Evolutionary conservation across 2,797 vertebrate species (phyloP).

Genomic region (Myotis myotis): DNA sequence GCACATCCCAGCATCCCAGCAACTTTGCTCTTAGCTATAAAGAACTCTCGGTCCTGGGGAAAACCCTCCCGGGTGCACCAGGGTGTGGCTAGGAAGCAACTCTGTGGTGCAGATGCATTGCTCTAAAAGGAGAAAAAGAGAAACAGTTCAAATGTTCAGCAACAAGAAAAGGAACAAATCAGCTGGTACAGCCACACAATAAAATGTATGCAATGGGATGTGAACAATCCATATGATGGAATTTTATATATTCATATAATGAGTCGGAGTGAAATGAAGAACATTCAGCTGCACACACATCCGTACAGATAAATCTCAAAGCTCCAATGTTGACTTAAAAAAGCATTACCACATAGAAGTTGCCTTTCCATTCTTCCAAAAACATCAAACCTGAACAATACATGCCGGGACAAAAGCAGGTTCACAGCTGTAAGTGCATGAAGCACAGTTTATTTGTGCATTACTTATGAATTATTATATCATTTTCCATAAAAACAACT

Average conservation of each 20-base stretch:
- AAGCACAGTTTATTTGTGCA: background rate
- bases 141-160: background rate
- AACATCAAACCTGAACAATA: background rate
- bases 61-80: background rate
- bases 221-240: background rate
- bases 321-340: background rate
- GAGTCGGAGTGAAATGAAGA: background rate
- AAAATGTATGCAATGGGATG: background rate
- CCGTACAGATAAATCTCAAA: background rate
- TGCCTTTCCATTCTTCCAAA: background rate
- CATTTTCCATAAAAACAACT: background rate
- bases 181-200: background rate
- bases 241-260: background rate
- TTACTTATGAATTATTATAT: background rate
- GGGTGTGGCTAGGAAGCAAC: background rate
- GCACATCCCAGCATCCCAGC: background rate
- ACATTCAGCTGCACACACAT: background rate
- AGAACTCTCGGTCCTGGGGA: background rate
- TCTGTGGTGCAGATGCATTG: background rate
- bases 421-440: background rate
- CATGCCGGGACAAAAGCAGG: background rate
- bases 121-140: background rate
- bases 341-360: background rate
- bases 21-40: background rate
- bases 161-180: slow-evolving; percentile 3